Percentiles rank a stretch among this genome's conserved stretches.
Conservation (phyloP, 2,113 vertebrate genomes). For the Speoplatyrhinus poulsoni region DNA sequence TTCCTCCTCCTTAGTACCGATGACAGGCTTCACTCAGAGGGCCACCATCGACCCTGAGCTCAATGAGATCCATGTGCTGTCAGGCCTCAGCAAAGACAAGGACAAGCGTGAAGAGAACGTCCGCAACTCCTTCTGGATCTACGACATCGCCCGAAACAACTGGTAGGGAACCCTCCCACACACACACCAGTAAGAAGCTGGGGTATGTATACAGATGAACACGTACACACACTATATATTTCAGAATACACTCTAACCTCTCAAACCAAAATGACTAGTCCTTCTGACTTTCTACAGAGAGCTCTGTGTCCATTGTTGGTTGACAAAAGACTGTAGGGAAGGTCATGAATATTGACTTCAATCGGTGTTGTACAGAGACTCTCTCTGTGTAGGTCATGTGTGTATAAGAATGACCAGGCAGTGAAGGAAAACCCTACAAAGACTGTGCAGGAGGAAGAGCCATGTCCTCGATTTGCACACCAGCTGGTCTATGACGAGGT, state of each 20-base stretch:
- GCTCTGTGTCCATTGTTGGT: constrained; percentile 33
- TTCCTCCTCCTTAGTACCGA: constrained; percentile 82
- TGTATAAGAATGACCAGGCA: constrained; percentile 97
- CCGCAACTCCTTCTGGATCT: constrained; percentile 99
- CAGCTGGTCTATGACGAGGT: constrained; percentile 97
- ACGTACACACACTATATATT: constrained; percentile 7
- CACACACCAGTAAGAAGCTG: constrained; percentile 12
- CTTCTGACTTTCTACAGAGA: constrained; percentile 21
- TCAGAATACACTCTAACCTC: constrained; percentile 17
- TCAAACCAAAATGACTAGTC: constrained; percentile 10
- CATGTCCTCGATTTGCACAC: constrained; percentile 97
- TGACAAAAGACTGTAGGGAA: constrained; percentile 31
- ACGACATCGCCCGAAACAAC: constrained; percentile 97
- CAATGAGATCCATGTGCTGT: constrained; percentile 98
- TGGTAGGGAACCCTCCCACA: constrained; percentile 76
- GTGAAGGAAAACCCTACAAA: constrained; percentile 94
- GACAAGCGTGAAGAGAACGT: constrained; percentile 98
- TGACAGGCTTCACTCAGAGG: constrained; percentile 98
- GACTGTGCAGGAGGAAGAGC: constrained; percentile 95
- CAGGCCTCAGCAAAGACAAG: constrained; percentile 98
- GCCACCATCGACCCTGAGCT: constrained; percentile 98
- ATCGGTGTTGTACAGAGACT: constrained; percentile 15
- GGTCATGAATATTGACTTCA: constrained; percentile 41
- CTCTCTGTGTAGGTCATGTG: constrained; percentile 87
- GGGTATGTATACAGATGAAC: too few species aligned